Base-by-base conservation (phyloP, 1,140 invertebrate genomes). In the Caerostris extrusa region DNA sequence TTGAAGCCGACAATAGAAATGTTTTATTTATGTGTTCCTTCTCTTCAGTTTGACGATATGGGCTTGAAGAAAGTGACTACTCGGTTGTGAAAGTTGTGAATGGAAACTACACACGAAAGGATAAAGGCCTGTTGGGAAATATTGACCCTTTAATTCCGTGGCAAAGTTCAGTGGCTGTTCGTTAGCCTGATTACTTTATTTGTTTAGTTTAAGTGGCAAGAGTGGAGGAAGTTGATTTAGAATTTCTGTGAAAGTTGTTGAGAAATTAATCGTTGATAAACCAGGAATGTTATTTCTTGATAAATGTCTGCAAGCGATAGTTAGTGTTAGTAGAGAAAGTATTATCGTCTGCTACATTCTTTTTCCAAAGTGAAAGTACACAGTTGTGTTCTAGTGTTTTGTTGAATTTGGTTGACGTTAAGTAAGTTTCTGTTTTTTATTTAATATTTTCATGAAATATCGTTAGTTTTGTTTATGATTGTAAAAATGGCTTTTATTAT, bases 1-100 rank as follows among this genome's bases (percentile, higher is more conserved):
- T 50, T 77, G 50, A 77, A 77, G 53, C 71, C 71, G 71, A 77
- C 71, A 77, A 77, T 77, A 34, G 71, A 50, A 77, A 77, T 77
- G 71, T 77, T 77, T 77, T 77, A 77, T 77, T 10, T 77, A 77
- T 77, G 71, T 53, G 50, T 50, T 77, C 71, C 14, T 77, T 77
- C 34, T 34, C 34, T 34, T 34, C 34, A 34, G 17, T 10, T 10
- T 10, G 71, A 50, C 71, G 71, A 3, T 77, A 53, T 77, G 34
- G 50, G 5, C 67, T 19, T 7, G 67, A 71, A 77, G 19, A 77
- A 53, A 34, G 34, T 77, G 71, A 34, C 71, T 50, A 53, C 71
- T 77, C 71, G 10, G 34, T 77, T 77, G 71, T 77, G 71, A 77
- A 77, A 50, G 8, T 8, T 34, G 69, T 34, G 19, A 77, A 50